A percentile compares a stretch with the other conserved stretches of the same genome.
phyloP scores from a whole-genome alignment of 92 coral and sea anemone genomes.

The Actinernus sp. region DNA sequence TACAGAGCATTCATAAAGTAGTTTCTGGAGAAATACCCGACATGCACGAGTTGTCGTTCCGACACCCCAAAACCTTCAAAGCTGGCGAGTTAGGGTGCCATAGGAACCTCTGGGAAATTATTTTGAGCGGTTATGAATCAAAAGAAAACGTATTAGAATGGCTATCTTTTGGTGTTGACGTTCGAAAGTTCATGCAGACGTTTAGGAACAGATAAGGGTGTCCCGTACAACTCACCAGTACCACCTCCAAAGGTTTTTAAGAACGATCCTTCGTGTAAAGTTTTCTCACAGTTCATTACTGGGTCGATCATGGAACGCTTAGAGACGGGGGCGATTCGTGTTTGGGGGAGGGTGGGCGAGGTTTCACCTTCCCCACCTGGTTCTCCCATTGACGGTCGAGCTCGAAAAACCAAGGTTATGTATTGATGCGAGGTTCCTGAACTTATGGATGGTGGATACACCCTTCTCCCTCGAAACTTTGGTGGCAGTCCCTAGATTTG shows the following conservation, averaged over 20 bases:
- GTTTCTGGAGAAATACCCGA: slow-evolving; percentile 2
- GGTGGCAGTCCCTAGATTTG: slow-evolving; percentile 24
- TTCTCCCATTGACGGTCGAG: slow-evolving; percentile 33
- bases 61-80: slow-evolving; percentile 1
- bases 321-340: slow-evolving; percentile 25
- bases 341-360: slow-evolving; percentile 26
- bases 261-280: no score
- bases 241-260: no score
- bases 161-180: slow-evolving; percentile 1
- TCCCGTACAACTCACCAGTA: no score
- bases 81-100: slow-evolving; percentile 1
- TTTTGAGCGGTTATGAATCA: background rate
- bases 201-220: no score
- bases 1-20: background rate
- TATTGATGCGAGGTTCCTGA: slow-evolving; percentile 26
- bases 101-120: background rate
- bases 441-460: slow-evolving; percentile 27
- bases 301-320: background rate
- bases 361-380: slow-evolving; percentile 8
- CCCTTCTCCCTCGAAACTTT: slow-evolving; percentile 29
- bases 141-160: background rate
- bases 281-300: slow-evolving; percentile 6
- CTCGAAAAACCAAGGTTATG: slow-evolving; percentile 22
- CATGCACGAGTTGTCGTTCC: background rate
- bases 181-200: background rate